Evolutionary conservation across 2,797 vertebrate genomes (phyloP).

Genomic region (Bothrops alternatus): DNA sequence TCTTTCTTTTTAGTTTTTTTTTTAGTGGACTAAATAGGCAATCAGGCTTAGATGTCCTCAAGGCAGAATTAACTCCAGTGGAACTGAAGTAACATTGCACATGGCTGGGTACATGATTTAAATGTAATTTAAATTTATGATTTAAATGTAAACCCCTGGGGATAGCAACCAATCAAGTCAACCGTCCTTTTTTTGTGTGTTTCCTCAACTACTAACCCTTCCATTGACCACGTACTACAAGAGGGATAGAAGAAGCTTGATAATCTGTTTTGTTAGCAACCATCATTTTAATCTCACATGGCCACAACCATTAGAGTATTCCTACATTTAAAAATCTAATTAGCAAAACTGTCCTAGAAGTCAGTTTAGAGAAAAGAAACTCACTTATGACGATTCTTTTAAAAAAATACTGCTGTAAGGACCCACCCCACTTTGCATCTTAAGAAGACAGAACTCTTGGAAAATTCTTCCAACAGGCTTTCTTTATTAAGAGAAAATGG

Average conservation of each 20-base stretch:
- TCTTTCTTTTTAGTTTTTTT: not conserved
- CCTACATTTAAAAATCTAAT: not conserved
- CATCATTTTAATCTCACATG: not conserved
- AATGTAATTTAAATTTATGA: too few species aligned
- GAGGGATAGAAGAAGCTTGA: not conserved
- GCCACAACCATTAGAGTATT: not conserved
- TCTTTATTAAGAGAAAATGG: too few species aligned
- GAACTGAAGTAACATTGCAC: not conserved
- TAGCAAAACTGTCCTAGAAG: not conserved
- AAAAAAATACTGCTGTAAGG: conserved; percentile 1
- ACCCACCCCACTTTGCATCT: too few species aligned
- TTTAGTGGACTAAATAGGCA: not conserved
- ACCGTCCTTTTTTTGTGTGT: not conserved
- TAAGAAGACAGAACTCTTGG: too few species aligned
- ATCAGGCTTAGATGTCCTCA: not conserved
- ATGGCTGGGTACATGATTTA: not conserved
- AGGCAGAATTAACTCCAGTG: not conserved
- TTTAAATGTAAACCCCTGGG: not conserved
- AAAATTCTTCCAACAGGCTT: too few species aligned
- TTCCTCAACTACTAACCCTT: not conserved
- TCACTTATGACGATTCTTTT: conserved; percentile 21
- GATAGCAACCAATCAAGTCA: not conserved
- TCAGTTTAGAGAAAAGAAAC: not conserved
- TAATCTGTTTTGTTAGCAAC: not conserved
- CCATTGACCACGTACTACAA: not conserved